A percentile compares a stretch with the other conserved stretches of the same genome.
These are phyloP conservation scores for Cydia pomonella DNA, from an alignment of 1,140 invertebrate species.

Conservation along the genomic window DNA sequence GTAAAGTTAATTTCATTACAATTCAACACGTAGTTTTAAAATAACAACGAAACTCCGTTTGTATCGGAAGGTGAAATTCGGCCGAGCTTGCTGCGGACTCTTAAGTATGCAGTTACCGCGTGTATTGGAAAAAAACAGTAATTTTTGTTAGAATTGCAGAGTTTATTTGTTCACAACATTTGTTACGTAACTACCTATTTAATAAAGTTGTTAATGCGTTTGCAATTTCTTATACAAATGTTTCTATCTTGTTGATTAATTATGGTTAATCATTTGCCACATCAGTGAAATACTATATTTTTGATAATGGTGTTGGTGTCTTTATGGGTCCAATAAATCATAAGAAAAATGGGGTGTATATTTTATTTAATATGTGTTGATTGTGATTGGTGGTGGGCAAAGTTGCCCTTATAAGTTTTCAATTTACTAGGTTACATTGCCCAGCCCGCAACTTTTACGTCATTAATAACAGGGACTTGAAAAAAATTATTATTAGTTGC, in stretches of 20 bases:
- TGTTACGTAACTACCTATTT: background rate
- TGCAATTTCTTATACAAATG: background rate
- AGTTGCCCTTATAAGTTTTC: no score
- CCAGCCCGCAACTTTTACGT: no score
- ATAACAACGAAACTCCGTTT: no score
- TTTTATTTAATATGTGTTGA: background rate
- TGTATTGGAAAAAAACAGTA: background rate
- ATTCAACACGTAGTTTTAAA: no score
- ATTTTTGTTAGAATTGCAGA: constrained; percentile 20
- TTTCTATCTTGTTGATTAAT: background rate
- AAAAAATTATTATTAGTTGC: no score
- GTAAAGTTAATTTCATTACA: no score
- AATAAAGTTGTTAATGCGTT: background rate
- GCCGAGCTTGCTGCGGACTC: no score
- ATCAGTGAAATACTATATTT: background rate
- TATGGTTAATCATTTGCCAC: background rate
- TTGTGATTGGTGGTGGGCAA: no score
- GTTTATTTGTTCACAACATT: constrained; percentile 8
- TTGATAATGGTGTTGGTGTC: constrained; percentile 25
- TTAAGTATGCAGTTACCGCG: background rate
- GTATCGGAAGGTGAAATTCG: no score
- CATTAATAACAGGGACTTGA: no score
- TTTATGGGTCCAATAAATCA: constrained; percentile 31
- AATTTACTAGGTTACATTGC: no score
- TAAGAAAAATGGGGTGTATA: background rate